Conservation (phyloP, 1,140 invertebrate species). For the Bilobella aurantiaca region DNA sequence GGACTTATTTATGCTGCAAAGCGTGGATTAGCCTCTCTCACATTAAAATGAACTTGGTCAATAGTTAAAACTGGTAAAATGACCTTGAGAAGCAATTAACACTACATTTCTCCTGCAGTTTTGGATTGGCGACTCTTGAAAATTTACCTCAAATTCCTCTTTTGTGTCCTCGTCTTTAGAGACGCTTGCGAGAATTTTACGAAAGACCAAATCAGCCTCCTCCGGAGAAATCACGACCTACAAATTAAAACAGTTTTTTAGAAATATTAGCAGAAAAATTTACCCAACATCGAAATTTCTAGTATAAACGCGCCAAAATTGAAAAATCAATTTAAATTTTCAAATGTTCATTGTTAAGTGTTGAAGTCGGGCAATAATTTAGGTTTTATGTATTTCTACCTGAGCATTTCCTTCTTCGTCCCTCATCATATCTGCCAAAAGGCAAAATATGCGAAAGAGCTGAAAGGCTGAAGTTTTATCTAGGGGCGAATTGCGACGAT, state of each 20-base stretch:
- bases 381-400: constrained; percentile 12
- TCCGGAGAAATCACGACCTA: constrained; percentile 38
- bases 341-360: too few species aligned
- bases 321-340: too few species aligned
- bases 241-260: too few species aligned
- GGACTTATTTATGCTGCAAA: not conserved
- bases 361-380: too few species aligned
- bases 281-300: too few species aligned
- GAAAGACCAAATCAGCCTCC: constrained; percentile 38
- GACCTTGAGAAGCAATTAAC: too few species aligned
- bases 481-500: constrained; percentile 49
- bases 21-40: not conserved
- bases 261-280: too few species aligned
- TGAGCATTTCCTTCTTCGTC: constrained; percentile 34
- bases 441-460: constrained; percentile 65
- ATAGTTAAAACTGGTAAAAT: not conserved
- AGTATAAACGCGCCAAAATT: too few species aligned
- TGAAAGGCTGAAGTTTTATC: constrained; percentile 56
- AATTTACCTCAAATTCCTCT: constrained; percentile 30
- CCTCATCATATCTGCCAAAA: constrained; percentile 54
- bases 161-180: constrained; percentile 33
- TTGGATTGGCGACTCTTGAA: not conserved
- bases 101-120: not conserved
- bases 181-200: constrained; percentile 37
- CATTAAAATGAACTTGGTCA: not conserved